Evolutionary conservation across 2,888 invertebrate species (phyloP).

Genomic region (Scaptomyza tumidula): DNA sequence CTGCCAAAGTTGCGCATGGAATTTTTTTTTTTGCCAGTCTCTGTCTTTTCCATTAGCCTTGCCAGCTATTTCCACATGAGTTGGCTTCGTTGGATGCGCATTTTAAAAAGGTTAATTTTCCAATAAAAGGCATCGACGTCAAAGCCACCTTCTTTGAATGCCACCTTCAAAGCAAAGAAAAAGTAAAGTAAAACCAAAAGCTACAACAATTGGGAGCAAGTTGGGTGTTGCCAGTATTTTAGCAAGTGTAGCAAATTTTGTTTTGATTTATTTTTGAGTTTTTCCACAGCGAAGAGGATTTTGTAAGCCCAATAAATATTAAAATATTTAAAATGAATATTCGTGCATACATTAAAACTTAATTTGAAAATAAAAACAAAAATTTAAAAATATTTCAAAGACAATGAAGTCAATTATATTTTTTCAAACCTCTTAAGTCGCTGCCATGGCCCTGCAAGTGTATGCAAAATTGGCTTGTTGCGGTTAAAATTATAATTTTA

Average conservation of each 20-base stretch:
- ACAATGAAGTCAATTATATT: not conserved
- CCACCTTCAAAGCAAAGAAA: conserved; percentile 39
- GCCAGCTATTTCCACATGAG: conserved; percentile 54
- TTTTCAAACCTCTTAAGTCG: not conserved
- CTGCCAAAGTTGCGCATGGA: conserved; percentile 14
- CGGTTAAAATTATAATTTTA: conserved; percentile 18
- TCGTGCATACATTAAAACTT: too few species aligned
- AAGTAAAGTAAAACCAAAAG: not conserved
- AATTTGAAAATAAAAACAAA: too few species aligned
- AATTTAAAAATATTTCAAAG: too few species aligned
- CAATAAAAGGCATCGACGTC: conserved; percentile 51
- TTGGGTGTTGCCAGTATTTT: conserved; percentile 20
- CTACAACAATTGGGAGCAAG: conserved; percentile 1
- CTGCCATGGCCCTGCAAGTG: not conserved
- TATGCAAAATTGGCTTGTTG: conserved; percentile 3
- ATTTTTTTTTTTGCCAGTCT: conserved; percentile 4
- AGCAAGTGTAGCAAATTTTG: not conserved
- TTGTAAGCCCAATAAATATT: conserved; percentile 14
- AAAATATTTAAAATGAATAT: not conserved
- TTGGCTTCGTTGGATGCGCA: conserved; percentile 54
- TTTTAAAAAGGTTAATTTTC: conserved; percentile 72
- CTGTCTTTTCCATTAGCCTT: conserved; percentile 28
- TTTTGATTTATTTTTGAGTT: conserved; percentile 19
- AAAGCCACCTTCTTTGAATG: conserved; percentile 26
- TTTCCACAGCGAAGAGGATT: not conserved